phyloP scores from a whole-genome alignment of 2,113 vertebrate species.

The Crotalus tigris region DNA sequence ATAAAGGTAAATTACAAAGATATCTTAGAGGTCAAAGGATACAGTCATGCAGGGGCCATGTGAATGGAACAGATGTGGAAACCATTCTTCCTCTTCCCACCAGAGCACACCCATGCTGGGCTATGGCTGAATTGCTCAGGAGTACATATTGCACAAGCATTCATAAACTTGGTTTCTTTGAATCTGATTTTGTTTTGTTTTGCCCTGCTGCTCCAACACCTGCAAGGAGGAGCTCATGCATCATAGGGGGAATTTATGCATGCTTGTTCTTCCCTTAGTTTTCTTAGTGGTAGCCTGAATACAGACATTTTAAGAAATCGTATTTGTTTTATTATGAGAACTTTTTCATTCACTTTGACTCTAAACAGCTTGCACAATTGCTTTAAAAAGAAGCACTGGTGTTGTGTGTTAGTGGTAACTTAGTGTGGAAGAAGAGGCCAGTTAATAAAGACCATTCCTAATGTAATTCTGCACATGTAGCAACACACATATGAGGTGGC shows the following conservation, averaged over 20 bases:
- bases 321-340: neutral
- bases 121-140: neutral
- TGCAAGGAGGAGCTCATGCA: neutral
- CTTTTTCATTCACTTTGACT: neutral
- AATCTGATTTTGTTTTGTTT: neutral
- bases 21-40: neutral
- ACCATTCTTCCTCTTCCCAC: neutral
- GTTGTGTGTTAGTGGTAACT: neutral
- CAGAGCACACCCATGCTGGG: neutral
- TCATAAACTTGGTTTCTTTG: neutral
- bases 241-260: neutral
- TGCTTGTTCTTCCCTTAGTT: neutral
- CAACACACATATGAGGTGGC: neutral
- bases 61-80: neutral
- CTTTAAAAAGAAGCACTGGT: neutral
- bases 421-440: neutral
- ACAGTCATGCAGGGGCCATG: neutral
- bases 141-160: neutral
- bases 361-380: neutral
- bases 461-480: neutral
- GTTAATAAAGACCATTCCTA: neutral
- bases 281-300: too few relatives aligned
- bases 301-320: neutral
- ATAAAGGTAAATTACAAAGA: neutral
- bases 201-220: neutral